Percentiles rank a stretch among this genome's conserved stretches.
These are phyloP conservation scores for Drosophila sturtevanti DNA, from an alignment of 1,140 invertebrate genomes.

Conservation along the genomic window DNA sequence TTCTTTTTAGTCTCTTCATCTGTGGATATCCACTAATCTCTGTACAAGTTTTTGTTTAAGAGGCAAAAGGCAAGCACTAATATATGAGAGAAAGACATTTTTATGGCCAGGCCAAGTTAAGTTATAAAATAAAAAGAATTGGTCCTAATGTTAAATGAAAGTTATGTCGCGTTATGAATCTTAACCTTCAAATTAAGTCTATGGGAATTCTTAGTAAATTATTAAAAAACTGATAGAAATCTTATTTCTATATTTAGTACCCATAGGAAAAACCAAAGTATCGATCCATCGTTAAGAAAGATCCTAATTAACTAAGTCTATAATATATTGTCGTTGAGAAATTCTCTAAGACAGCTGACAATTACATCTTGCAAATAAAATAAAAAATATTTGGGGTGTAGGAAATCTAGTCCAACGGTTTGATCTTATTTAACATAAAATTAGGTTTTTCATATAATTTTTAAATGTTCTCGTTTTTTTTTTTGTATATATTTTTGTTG, in stretches of 20 bases:
- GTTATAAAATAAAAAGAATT: neutral
- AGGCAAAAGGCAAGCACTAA: neutral
- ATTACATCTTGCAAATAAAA: neutral
- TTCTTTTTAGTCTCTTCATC: constrained; percentile 7
- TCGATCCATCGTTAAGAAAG: too few species aligned
- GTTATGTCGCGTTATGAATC: constrained; percentile 14
- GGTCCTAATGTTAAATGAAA: constrained; percentile 14
- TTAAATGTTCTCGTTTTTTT: neutral
- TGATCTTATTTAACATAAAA: neutral
- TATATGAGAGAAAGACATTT: constrained; percentile 26
- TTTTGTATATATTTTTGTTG: neutral
- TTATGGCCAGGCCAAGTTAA: constrained; percentile 17
- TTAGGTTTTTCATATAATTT: neutral
- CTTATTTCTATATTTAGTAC: too few species aligned
- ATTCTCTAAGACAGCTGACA: too few species aligned
- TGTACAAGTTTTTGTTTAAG: neutral
- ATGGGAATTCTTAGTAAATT: neutral
- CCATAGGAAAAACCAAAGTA: too few species aligned
- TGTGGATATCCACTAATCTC: neutral
- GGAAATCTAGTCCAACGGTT: neutral
- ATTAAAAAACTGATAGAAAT: neutral
- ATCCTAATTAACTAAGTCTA: neutral
- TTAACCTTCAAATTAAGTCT: neutral
- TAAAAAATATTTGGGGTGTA: too few species aligned
- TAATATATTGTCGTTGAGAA: too few species aligned